Base-by-base conservation (phyloP, 64 coral and sea anemone genomes). In the Astreopora myriophthalma region DNA sequence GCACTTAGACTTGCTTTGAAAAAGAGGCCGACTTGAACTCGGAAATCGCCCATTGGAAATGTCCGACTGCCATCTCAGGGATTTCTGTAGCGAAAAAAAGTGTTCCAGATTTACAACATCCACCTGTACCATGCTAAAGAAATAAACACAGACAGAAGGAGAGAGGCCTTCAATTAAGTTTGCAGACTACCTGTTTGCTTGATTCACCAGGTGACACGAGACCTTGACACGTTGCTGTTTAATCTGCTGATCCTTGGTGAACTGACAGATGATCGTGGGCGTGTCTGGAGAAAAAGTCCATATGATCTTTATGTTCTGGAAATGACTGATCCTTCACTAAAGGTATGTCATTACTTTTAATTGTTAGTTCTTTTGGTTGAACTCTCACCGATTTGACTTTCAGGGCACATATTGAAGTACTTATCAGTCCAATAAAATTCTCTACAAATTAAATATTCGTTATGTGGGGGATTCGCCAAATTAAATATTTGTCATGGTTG, bases 231-330 rank as follows among this genome's bases (percentile, higher is more conserved):
- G 22, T 37, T 95, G 35, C 27, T 95, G 13, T 95, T 95, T 83
- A 95, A 95, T 34, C 46, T 95, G 66, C 84, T 95, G 19, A 61
- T 92, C 34, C 89, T 95, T 26, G 89, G 94, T 34, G 77, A 69
- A 28, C 25, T 95, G 11, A 85, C 86, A 65, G 94, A 95, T 69
- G 80, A 34, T 24, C 64, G 78, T 14, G 94, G 94, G 7, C 73
- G 89, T 11, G 64, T 95, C 58, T 95, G 94, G 94, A 90, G 63
- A 26, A n/a, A 85, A 71, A 78, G 80, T 24, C 62, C 88, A 38
- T 34, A 85, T 55, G 94, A 95, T 63, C 28, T 95, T 12, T 95
- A 95, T 17, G 67, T 95, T 22, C 75, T 95, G 4, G 94, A 95
- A 72, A 82, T 92, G 28, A 87, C 89, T 12, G 31, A 36, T 24